phyloP scores from a whole-genome alignment of 2,113 vertebrate species.

The Ceyx margarethae region DNA sequence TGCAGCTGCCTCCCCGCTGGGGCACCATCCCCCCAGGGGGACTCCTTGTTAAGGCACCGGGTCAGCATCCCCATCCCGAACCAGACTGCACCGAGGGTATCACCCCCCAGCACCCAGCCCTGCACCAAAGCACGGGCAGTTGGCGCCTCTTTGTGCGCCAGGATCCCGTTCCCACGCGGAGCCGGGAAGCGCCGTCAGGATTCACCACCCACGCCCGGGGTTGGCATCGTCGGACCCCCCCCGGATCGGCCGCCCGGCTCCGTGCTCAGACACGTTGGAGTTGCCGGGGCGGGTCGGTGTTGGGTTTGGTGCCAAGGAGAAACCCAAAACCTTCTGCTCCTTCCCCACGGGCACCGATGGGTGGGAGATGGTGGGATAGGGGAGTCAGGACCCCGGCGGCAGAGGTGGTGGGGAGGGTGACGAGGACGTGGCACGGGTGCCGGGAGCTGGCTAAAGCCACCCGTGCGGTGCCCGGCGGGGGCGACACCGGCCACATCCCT shows the following conservation, averaged over 20 bases:
- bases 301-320: background rate
- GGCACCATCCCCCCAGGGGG: accelerated
- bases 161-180: background rate
- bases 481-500: background rate
- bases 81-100: accelerated
- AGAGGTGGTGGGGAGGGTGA: background rate
- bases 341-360: background rate
- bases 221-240: background rate
- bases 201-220: background rate
- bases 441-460: accelerated
- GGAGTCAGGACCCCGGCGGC: background rate
- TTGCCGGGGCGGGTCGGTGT: background rate
- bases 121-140: accelerated
- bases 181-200: background rate
- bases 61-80: background rate
- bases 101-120: no score
- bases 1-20: background rate
- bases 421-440: accelerated
- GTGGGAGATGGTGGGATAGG: background rate
- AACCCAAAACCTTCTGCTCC: background rate
- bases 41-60: accelerated
- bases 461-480: accelerated
- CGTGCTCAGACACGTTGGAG: background rate
- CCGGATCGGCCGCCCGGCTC: background rate
- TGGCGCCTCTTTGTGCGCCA: accelerated